Evolutionary conservation across 2,797 vertebrate species (phyloP), one percentile per base, ranked within the genome.

Genomic region (Luscinia luscinia): DNA sequence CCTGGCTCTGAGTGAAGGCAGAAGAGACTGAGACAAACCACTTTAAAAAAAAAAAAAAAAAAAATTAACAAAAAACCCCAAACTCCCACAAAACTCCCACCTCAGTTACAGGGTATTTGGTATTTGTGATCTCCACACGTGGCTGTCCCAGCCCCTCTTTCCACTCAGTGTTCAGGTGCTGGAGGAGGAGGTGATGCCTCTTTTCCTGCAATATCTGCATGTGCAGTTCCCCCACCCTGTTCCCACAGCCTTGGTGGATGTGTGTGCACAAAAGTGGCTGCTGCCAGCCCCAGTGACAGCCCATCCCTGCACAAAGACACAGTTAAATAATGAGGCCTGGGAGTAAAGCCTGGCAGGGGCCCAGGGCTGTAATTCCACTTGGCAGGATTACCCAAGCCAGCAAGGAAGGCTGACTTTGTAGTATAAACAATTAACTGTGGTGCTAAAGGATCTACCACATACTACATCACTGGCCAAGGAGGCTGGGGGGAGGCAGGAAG

Each of bases 311-410:
- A 92, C 92, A 95, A 92, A 93, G 90, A 93, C 95, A 87, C 2
- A 6, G 87, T 61, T 85, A 93, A 95, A 95, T 95, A 89, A 95
- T 95, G 93, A 94, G 93, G 52, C 67, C 52, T 95, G 96, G 84
- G 93, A 97, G 73, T 48, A 93, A 96, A 96, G 84, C 87, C 88
- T 97, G 93, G 90, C 96, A 94, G 92, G 89, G 84, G 66, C 94
- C 95, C 90, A 97, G 96, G 87, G 84, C 95, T 95, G 69, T 97
- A 97, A 97, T 97, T 97, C 96, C 94, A 95, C 80, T 97, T 97
- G 96, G 94, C 95, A 93, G 93, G 94, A 96, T 75, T 80, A 92
- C 73, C 94, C 94, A 89, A 95, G 94, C 91, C 97, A 97, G 95
- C 87, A 92, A 96, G 94, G 95, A 97, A 97, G 57, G 84, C 6